phyloP scores from a whole-genome alignment of 2,113 vertebrate genomes.

The Setophaga kirtlandii region DNA sequence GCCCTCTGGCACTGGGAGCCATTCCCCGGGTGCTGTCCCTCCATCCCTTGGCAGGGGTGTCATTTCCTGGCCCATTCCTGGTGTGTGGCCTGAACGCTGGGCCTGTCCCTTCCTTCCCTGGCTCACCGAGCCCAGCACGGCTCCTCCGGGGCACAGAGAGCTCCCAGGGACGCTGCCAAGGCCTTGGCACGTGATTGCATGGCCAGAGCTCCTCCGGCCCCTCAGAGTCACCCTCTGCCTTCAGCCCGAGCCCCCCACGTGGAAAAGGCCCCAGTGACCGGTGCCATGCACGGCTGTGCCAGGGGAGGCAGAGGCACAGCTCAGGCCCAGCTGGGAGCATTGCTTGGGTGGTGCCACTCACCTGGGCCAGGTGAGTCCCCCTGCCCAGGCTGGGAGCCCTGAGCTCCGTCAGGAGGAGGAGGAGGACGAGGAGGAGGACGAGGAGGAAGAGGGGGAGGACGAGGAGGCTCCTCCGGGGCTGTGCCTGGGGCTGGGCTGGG shows the following conservation, averaged over 20 bases:
- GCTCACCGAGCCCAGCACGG: fast-evolving
- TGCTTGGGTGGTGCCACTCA: background rate
- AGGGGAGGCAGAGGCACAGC: no score
- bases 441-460: no score
- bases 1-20: no score
- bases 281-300: fast-evolving
- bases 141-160: background rate
- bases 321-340: background rate
- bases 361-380: background rate
- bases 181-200: background rate
- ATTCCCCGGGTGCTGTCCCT: no score
- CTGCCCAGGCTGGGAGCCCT: fast-evolving
- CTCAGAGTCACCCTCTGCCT: background rate
- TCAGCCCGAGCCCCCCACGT: background rate
- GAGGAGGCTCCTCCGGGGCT: background rate
- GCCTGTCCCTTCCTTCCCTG: background rate
- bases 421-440: no score
- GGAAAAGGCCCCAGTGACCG: fast-evolving
- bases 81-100: no score
- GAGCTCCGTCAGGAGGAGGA: fast-evolving
- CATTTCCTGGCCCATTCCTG: no score
- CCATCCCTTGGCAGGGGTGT: no score
- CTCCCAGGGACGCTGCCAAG: background rate
- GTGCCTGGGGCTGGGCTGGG: background rate
- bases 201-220: background rate